phyloP scores from a whole-genome alignment of 2,888 invertebrate genomes.

The Tetragonisca angustula region DNA sequence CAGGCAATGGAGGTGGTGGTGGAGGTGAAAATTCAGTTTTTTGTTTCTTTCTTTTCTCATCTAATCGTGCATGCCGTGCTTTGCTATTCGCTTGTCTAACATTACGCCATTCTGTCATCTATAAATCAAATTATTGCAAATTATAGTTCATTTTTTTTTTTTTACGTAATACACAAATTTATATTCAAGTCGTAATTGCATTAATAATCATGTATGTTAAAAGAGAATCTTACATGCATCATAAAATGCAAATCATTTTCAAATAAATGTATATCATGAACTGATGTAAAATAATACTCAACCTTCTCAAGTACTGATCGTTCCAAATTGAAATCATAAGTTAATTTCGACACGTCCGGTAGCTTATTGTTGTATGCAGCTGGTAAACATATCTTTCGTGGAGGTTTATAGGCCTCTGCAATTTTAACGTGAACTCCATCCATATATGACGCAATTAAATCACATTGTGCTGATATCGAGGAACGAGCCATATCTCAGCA shows the following conservation, averaged over 20 bases:
- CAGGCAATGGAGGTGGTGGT: slow-evolving; percentile 86
- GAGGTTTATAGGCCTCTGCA: slow-evolving; percentile 93
- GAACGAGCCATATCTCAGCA: slow-evolving; percentile 76
- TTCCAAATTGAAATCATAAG: slow-evolving; percentile 91
- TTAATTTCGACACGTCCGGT: slow-evolving; percentile 85
- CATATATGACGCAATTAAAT: slow-evolving; percentile 87
- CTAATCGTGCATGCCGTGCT: slow-evolving; percentile 87
- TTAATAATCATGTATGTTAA: not conserved
- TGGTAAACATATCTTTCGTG: slow-evolving; percentile 88
- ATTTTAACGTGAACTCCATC: slow-evolving; percentile 95
- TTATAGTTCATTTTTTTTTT: not conserved
- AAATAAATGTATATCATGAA: slow-evolving; percentile 1
- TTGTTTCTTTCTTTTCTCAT: slow-evolving; percentile 87
- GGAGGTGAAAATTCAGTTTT: slow-evolving; percentile 64
- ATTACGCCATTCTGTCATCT: slow-evolving; percentile 89
- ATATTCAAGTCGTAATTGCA: not conserved
- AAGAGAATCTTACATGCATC: not conserved
- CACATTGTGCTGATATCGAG: slow-evolving; percentile 77
- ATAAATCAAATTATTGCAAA: slow-evolving; percentile 11
- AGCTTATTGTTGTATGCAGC: slow-evolving; percentile 85
- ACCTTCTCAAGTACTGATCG: slow-evolving; percentile 88
- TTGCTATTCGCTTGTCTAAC: slow-evolving; percentile 88
- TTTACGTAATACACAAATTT: not conserved
- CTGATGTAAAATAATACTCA: slow-evolving; percentile 7
- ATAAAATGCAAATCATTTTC: not conserved